phyloP scores from a whole-genome alignment of 2,888 invertebrate species.

The Stomorhina lunata region DNA sequence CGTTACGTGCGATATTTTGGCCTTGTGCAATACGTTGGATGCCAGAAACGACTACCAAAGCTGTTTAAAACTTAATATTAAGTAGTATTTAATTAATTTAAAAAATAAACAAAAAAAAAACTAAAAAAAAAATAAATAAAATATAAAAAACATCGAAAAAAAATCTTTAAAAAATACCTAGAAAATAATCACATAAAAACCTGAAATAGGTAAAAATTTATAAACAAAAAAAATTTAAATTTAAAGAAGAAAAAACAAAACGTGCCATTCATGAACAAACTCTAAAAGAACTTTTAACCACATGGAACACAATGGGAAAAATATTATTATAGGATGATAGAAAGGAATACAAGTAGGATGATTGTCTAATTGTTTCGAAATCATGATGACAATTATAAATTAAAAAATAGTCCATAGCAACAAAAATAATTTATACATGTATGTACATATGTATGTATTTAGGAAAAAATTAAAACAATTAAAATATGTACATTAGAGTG shows the following conservation, averaged over 20 bases:
- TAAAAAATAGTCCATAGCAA: no score
- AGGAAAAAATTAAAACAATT: no score
- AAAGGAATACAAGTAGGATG: constrained; percentile 22
- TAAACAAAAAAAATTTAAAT: constrained; percentile 39
- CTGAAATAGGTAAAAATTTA: constrained; percentile 65
- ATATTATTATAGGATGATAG: not conserved
- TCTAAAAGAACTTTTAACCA: constrained; percentile 39
- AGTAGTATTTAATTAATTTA: constrained; percentile 71
- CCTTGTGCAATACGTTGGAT: constrained; percentile 80
- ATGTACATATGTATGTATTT: no score
- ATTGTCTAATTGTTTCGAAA: no score
- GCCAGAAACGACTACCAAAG: constrained; percentile 80
- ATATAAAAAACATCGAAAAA: constrained; percentile 65
- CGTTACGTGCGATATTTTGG: constrained; percentile 80
- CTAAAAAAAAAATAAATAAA: constrained; percentile 65
- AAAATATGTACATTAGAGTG: no score
- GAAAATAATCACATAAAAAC: constrained; percentile 65
- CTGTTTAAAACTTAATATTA: constrained; percentile 77
- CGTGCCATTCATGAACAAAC: constrained; percentile 66
- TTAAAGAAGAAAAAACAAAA: constrained; percentile 56
- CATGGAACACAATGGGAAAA: constrained; percentile 33
- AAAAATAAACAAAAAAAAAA: constrained; percentile 61
- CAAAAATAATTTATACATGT: no score
- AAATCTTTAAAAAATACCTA: constrained; percentile 51
- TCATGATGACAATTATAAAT: no score